Conservation (phyloP, 2,888 invertebrate species). For the Diadegma fenestrale region DNA sequence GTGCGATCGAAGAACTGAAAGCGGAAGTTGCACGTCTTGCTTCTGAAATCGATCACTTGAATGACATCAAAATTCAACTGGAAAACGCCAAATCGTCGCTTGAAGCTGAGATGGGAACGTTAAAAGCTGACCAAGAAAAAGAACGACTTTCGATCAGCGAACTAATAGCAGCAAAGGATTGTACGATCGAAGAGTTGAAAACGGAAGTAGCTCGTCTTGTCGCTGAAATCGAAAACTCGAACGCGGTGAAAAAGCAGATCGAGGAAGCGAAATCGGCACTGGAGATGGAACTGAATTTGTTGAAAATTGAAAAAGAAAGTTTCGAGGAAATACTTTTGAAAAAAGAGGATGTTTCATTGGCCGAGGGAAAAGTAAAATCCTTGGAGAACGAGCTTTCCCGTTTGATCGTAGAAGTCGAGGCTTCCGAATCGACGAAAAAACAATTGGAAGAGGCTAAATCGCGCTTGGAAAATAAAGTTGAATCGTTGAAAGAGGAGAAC, state of each 20-base stretch:
- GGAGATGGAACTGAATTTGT: conserved; percentile 23
- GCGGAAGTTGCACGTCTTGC: neutral
- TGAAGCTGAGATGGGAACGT: neutral
- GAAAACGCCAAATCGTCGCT: neutral
- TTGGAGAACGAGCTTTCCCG: conserved; percentile 44
- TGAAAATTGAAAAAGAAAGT: conserved; percentile 40
- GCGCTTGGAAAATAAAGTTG: conserved; percentile 36
- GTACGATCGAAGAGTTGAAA: conserved; percentile 25
- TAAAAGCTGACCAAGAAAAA: neutral
- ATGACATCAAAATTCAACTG: neutral
- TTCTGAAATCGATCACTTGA: neutral
- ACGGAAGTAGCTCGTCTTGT: conserved; percentile 8
- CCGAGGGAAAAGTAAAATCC: conserved; percentile 24
- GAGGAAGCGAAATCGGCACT: conserved; percentile 37
- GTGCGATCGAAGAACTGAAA: neutral
- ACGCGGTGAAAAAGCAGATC: conserved; percentile 17
- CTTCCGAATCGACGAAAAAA: neutral
- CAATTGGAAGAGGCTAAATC: conserved; percentile 51
- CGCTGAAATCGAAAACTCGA: conserved; percentile 30
- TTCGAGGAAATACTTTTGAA: neutral
- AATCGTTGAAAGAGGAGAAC: conserved; percentile 41
- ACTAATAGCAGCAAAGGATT: neutral
- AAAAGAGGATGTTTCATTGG: neutral
- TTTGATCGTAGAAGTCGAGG: conserved; percentile 30
- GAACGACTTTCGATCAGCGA: conserved; percentile 21